Base-by-base conservation (phyloP, 2,888 invertebrate genomes). In the Drosophila peninsularis region DNA sequence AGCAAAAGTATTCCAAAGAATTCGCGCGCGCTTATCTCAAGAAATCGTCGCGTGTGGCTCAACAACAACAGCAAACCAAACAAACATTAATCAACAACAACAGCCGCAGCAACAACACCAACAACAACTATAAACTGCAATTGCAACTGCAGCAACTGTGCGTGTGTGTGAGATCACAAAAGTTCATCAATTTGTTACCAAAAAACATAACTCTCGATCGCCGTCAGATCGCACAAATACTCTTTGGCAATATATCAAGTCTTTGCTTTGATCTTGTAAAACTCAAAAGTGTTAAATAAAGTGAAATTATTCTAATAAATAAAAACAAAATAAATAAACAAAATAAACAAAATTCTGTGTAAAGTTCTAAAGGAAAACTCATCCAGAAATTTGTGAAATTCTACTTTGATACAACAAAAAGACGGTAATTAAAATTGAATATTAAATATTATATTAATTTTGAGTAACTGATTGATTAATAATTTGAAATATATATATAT, bases 21-120 rank as follows among this genome's bases (percentile, higher is more conserved):
- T 79, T 75, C 76, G 79, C 76, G 76, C 76, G 79, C 76, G 80
- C 39, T 60, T 65, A 58, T 79, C 65, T 53, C 62, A 52, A 63
- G 53, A 52, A 75, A 79, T 75, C 76, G 76, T 63, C 76, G 76
- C 79, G 76, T 79, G 76, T 76, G 80, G 65, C 76, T 71, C 36
- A 70, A 39, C 58, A 70, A 53, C 63, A 71, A 42, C 42, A 21
- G 4, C 7, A 50, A 52, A 4, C 56, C 65, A 57, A 69, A 49
- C 19, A 49, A 69, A 49, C 53, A 55, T 52, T 52, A 36, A 52
- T 52, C 36, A 60, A 42, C 49, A 71, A 24, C 50, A 52, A 44
- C 61, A 52, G 32, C n/a, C n/a, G n/a, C 55, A 34, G 13, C 54
- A 71, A 6, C 32, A 49, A 9, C 47, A 44, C 1, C 44, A 44